A percentile compares a stretch with the other conserved stretches of the same genome.
Evolutionary conservation across 64 coral and sea anemone species (phyloP).

Genomic region (Catalaphyllia jardinei): DNA sequence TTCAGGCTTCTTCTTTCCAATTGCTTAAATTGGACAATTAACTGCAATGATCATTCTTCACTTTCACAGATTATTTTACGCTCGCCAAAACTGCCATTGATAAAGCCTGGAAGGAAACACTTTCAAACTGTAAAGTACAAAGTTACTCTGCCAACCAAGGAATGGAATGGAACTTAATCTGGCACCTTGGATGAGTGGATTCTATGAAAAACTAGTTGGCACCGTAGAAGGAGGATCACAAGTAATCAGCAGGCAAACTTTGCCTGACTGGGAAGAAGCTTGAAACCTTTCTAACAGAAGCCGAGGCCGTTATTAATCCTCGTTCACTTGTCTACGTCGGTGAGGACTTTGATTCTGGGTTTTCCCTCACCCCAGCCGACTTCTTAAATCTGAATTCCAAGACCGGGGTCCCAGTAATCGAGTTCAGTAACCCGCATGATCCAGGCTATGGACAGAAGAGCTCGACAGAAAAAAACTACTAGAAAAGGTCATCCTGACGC

Average conservation of each 20-base stretch:
- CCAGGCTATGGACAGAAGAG: no score
- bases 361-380: conserved; percentile 38
- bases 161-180: conserved; percentile 29
- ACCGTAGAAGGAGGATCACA: not conserved
- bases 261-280: not conserved
- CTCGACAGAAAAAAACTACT: no score
- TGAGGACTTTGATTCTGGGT: conserved; percentile 30
- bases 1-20: no score
- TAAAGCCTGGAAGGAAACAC: conserved; percentile 38
- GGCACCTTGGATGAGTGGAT: conserved; percentile 22
- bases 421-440: no score
- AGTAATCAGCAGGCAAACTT: not conserved
- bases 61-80: conserved; percentile 43
- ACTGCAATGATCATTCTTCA: no score
- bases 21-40: no score
- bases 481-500: no score
- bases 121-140: conserved; percentile 29
- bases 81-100: conserved; percentile 21
- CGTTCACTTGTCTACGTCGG: no score
- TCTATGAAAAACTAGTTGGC: no score
- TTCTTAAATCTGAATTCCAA: no score
- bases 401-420: no score
- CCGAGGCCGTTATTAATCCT: not conserved
- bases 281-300: conserved; percentile 1
- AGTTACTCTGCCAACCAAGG: conserved; percentile 32